Evolutionary conservation across 2,888 invertebrate species (phyloP), one percentile per base, ranked within the genome.

Genomic region (Trimorus sp.): DNA sequence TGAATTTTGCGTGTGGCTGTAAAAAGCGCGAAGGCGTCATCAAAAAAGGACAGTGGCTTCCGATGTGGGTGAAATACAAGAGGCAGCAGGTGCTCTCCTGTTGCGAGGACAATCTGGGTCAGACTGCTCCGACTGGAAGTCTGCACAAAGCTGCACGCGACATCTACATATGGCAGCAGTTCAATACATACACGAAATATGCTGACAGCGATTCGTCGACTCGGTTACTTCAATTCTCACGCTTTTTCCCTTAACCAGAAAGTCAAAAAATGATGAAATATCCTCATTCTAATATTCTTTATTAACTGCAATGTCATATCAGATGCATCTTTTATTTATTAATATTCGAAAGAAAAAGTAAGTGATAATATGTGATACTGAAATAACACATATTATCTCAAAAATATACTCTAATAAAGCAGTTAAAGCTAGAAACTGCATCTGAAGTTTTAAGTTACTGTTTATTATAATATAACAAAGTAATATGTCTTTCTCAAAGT

Each of bases 71-170:
- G 63, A 73, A 74, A 71, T 26, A 26, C 26, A 26, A 26, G 63
- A 73, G 71, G 66, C 58, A 77, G 76, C 79, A 83, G 83, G 82
- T 82, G 84, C 85, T 87, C 87, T 86, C 85, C 89, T 87, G 88
- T 87, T 86, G 86, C 84, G 86, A 87, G 87, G 86, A 90, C 88
- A 88, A 90, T 90, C 90, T 89, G 87, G 90, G 90, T 90, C 90
- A 90, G 88, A 86, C 85, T 86, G 26, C 26, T 26, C 26, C 86
- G 84, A 88, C 89, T 90, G 90, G 88, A 89, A 90, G 89, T 90
- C 90, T 90, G 90, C 89, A 90, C 88, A 88, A 89, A 89, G 87
- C 88, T 79, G 85, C 88, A 85, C 87, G 90, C 89, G 86, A 90
- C 86, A 87, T 89, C 86, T 86, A 86, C 87, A 87, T 85, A 85